Conservation (phyloP, 2,113 vertebrate species). For the Forbesichthys agassizii region DNA sequence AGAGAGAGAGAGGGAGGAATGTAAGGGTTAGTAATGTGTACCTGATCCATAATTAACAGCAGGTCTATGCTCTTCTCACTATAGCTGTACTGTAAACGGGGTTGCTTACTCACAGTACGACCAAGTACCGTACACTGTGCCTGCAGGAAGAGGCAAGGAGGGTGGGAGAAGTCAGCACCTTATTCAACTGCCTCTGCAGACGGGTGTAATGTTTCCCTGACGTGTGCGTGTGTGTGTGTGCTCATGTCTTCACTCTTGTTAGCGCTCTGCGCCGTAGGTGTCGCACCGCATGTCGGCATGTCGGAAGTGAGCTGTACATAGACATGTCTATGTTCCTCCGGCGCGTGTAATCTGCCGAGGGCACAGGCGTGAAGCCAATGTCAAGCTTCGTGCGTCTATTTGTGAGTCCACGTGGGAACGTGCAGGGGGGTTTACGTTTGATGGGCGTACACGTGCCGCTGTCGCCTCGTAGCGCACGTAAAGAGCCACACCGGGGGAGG, state of each 20-base stretch:
- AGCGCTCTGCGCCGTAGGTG: not conserved
- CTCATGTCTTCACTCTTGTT: not conserved
- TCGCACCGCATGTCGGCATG: not conserved
- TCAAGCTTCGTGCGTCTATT: constrained; percentile 7
- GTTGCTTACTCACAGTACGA: not conserved
- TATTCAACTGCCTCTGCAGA: not conserved
- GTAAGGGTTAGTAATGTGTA: not conserved
- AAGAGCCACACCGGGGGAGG: constrained; percentile 7
- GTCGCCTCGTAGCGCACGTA: too few relatives aligned
- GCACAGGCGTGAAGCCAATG: constrained; percentile 26
- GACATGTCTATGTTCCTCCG: constrained; percentile 5
- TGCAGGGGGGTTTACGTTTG: too few relatives aligned
- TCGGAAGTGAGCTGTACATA: not conserved
- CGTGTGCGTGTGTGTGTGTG: not conserved
- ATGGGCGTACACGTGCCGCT: too few relatives aligned
- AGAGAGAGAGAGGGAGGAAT: not conserved
- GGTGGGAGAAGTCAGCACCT: not conserved
- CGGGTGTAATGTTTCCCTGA: not conserved
- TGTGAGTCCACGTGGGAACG: not conserved
- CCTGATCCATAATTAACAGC: constrained; percentile 31
- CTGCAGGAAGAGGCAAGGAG: too few relatives aligned
- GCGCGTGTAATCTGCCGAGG: constrained; percentile 17
- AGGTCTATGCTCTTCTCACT: not conserved
- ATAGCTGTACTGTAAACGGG: too few relatives aligned
- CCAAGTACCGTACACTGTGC: not conserved